A percentile compares a stretch with the other conserved stretches of the same genome.
Evolutionary conservation across 1,140 invertebrate species (phyloP).

Genomic region (Aphaenogaster floridana): DNA sequence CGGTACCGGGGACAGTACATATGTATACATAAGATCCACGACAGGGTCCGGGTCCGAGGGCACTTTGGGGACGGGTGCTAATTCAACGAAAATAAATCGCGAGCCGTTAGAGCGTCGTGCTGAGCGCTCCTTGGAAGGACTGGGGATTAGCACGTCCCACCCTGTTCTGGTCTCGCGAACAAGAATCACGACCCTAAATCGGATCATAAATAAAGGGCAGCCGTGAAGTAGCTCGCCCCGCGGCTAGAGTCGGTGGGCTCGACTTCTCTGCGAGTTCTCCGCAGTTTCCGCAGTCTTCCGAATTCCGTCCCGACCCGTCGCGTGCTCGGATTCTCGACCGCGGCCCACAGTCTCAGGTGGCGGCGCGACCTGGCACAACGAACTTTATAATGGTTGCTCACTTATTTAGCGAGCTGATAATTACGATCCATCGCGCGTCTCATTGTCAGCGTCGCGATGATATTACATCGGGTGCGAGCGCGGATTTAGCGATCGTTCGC

Average conservation of each 20-base stretch:
- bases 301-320: slow-evolving; percentile 40
- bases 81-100: slow-evolving; percentile 73
- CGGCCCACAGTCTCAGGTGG: neutral
- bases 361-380: slow-evolving; percentile 44
- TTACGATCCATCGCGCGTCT: slow-evolving; percentile 39
- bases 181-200: slow-evolving; percentile 69
- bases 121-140: slow-evolving; percentile 54
- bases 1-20: neutral
- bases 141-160: slow-evolving; percentile 65
- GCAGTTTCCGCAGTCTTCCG: slow-evolving; percentile 46
- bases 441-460: neutral
- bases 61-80: slow-evolving; percentile 59
- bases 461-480: neutral
- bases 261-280: slow-evolving; percentile 21
- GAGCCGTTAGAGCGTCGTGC: slow-evolving; percentile 48
- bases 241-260: slow-evolving; percentile 4
- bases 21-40: slow-evolving; percentile 42
- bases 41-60: neutral
- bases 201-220: slow-evolving; percentile 68
- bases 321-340: slow-evolving; percentile 3
- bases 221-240: slow-evolving; percentile 9
- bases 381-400: slow-evolving; percentile 57
- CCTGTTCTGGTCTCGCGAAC: slow-evolving; percentile 57
- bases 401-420: slow-evolving; percentile 48
- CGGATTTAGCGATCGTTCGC: neutral